These are phyloP conservation scores for Stramonita haemastoma DNA, from an alignment of 2,888 invertebrate genomes.

Conservation along the genomic window DNA sequence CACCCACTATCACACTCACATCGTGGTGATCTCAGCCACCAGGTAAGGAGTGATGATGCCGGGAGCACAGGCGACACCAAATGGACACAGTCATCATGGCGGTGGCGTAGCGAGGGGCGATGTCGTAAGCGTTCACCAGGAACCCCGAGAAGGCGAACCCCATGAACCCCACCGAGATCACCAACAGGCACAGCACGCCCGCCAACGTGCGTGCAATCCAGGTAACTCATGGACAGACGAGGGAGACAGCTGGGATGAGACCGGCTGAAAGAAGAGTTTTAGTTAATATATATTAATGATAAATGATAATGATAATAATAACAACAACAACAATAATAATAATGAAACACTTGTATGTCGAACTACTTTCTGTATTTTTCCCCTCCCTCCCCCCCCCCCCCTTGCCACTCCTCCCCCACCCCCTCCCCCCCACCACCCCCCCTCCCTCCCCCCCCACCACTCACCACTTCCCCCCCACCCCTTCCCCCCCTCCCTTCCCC, in stretches of 20 bases:
- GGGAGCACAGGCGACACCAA: conserved; percentile 50
- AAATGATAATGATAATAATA: no score
- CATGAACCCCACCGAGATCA: conserved; percentile 55
- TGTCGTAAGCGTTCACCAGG: conserved; percentile 55
- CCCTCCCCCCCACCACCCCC: no score
- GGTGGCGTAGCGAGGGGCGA: conserved; percentile 55
- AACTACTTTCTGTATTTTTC: no score
- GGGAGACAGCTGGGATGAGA: conserved; percentile 57
- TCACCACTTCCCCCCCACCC: no score
- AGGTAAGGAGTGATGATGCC: conserved; percentile 56
- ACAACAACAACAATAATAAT: no score
- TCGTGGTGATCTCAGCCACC: conserved; percentile 55
- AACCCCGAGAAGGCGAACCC: conserved; percentile 62
- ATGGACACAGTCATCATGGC: conserved; percentile 52
- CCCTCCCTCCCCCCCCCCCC: no score
- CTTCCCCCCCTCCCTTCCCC: no score
- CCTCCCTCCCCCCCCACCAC: no score
- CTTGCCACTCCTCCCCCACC: no score
- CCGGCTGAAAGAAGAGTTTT: conserved; percentile 53
- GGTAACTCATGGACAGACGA: conserved; percentile 62
- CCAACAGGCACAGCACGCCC: conserved; percentile 60
- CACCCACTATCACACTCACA: conserved; percentile 40
- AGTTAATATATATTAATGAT: no score
- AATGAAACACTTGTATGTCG: no score
- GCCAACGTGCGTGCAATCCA: conserved; percentile 58